phyloP scores from a whole-genome alignment of 2,888 invertebrate genomes.

The Troilus luridus region DNA sequence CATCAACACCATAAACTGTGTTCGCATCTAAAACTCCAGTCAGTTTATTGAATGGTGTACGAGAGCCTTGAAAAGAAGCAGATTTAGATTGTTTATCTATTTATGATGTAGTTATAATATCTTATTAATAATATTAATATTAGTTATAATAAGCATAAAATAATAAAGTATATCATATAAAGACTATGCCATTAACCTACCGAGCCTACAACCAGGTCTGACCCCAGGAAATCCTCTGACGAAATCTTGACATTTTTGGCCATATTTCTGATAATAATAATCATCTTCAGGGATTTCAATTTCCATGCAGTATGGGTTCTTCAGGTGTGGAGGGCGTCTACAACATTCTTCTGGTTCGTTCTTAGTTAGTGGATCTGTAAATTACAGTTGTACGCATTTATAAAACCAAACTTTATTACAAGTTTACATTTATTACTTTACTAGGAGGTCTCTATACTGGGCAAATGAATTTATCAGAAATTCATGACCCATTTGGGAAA shows the following conservation, averaged over 20 bases:
- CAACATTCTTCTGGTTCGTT: conserved; percentile 95
- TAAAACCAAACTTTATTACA: not conserved
- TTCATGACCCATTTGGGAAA: not conserved
- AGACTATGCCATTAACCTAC: conserved; percentile 69
- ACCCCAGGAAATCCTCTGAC: conserved; percentile 90
- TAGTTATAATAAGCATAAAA: not conserved
- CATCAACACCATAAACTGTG: conserved; percentile 90
- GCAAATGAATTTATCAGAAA: not conserved
- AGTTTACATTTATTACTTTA: not conserved
- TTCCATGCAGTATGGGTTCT: conserved; percentile 93
- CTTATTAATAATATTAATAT: too few relatives aligned
- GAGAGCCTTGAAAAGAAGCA: conserved; percentile 76
- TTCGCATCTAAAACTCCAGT: conserved; percentile 91
- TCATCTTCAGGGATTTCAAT: conserved; percentile 91
- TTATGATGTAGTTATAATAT: not conserved
- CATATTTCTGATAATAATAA: conserved; percentile 88
- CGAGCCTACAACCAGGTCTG: conserved; percentile 88
- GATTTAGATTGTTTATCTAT: conserved; percentile 29
- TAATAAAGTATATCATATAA: not conserved
- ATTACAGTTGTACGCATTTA: conserved; percentile 2
- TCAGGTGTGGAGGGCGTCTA: conserved; percentile 83
- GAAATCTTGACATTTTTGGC: conserved; percentile 90
- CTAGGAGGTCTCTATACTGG: not conserved
- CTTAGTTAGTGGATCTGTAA: conserved; percentile 84
- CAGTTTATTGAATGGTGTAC: conserved; percentile 87